A percentile compares a stretch with the other conserved stretches of the same genome.
These are phyloP conservation scores for Drosophila emarginata DNA, from an alignment of 2,888 invertebrate genomes.

Conservation along the genomic window DNA sequence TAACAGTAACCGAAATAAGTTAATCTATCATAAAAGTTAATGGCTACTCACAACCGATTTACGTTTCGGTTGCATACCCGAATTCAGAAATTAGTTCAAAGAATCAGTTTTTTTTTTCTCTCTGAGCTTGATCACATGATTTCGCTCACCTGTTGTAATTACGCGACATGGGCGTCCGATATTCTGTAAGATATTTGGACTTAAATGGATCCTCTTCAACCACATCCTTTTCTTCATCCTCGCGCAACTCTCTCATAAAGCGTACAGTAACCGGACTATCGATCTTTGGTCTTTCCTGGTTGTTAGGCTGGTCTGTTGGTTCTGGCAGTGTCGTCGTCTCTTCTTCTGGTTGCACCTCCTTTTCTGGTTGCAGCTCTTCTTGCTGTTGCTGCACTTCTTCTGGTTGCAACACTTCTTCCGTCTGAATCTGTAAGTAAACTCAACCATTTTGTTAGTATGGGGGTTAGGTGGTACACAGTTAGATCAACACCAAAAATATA, in stretches of 20 bases:
- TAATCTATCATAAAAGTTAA: background rate
- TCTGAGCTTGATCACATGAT: background rate
- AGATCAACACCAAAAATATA: slow-evolving; percentile 20
- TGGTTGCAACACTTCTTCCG: background rate
- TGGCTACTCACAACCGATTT: background rate
- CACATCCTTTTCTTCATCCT: slow-evolving; percentile 3
- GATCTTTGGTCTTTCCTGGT: background rate
- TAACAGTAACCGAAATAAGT: no score
- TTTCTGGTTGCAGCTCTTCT: slow-evolving; percentile 37
- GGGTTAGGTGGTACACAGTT: slow-evolving; percentile 32
- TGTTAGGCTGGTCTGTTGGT: background rate
- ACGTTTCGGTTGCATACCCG: background rate
- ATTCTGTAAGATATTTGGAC: slow-evolving; percentile 33
- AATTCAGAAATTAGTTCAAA: background rate
- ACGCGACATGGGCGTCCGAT: slow-evolving; percentile 54
- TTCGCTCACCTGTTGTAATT: slow-evolving; percentile 64
- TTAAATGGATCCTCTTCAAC: background rate
- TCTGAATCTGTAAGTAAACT: slow-evolving; percentile 64
- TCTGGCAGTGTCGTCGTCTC: background rate
- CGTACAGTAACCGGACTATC: slow-evolving; percentile 24
- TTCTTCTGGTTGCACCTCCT: background rate
- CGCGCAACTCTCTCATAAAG: slow-evolving; percentile 50
- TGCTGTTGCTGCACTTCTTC: no score
- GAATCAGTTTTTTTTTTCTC: background rate
- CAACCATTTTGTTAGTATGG: slow-evolving; percentile 62